A percentile compares a stretch with the other conserved stretches of the same genome.
phyloP scores from a whole-genome alignment of 2,888 invertebrate genomes.

The Pasiphila rectangulata region DNA sequence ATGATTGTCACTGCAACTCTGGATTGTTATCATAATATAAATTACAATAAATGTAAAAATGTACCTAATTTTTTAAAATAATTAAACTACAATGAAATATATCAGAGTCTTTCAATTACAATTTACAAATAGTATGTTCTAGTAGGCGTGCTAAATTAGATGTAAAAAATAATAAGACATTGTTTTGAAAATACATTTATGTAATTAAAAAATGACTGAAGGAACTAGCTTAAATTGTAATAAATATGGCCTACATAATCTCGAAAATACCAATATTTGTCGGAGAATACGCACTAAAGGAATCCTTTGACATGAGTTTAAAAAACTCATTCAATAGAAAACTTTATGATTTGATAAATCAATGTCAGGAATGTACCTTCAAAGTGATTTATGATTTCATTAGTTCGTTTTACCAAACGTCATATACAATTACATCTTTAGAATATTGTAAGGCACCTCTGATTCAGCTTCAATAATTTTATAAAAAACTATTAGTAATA shows the following conservation, averaged over 20 bases:
- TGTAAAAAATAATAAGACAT: slow-evolving; percentile 27
- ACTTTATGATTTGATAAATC: too few relatives aligned
- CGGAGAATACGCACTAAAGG: too few relatives aligned
- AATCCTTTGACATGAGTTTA: too few relatives aligned
- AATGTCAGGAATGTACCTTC: too few relatives aligned
- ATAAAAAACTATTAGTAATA: background rate
- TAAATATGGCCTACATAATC: slow-evolving; percentile 44
- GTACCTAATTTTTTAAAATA: slow-evolving; percentile 68
- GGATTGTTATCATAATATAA: slow-evolving; percentile 66
- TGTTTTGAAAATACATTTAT: slow-evolving; percentile 57
- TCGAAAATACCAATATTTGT: slow-evolving; percentile 8
- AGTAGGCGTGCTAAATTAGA: background rate
- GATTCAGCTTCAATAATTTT: slow-evolving; percentile 61
- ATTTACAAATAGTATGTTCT: too few relatives aligned
- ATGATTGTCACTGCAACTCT: slow-evolving; percentile 59
- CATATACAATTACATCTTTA: too few relatives aligned
- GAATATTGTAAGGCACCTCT: slow-evolving; percentile 53
- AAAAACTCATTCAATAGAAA: too few relatives aligned
- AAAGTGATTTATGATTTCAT: too few relatives aligned
- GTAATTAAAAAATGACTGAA: slow-evolving; percentile 64
- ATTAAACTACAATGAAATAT: slow-evolving; percentile 66
- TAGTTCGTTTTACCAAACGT: too few relatives aligned
- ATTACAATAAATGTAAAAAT: slow-evolving; percentile 66
- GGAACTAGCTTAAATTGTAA: slow-evolving; percentile 54
- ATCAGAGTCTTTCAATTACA: slow-evolving; percentile 33